phyloP scores from a whole-genome alignment of 2,113 vertebrate genomes.

The Acanthochromis polyacanthus region DNA sequence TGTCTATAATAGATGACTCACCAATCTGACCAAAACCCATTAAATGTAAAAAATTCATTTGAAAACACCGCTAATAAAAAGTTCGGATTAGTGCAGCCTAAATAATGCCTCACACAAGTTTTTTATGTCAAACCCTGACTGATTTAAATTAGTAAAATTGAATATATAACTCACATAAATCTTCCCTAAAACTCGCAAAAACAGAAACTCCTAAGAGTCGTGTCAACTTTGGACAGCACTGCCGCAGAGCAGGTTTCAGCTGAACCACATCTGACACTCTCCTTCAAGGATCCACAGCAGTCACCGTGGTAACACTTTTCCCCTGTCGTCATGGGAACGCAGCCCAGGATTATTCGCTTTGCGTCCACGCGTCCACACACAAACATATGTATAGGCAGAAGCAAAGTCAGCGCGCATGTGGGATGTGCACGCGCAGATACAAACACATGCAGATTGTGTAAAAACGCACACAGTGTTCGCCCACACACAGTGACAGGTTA shows the following conservation, averaged over 20 bases:
- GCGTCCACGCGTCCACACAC: conserved; percentile 33
- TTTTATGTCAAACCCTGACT: neutral
- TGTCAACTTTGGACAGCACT: conserved; percentile 28
- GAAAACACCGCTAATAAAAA: no score
- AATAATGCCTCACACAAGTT: conserved; percentile 1
- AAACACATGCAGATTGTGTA: conserved; percentile 24
- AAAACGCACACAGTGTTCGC: neutral
- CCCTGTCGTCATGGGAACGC: conserved; percentile 82
- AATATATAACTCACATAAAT: neutral
- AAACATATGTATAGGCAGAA: conserved; percentile 1
- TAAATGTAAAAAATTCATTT: no score
- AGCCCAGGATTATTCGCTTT: conserved; percentile 58
- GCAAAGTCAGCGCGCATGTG: conserved; percentile 13
- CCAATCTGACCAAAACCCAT: no score
- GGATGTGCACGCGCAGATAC: neutral
- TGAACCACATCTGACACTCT: conserved; percentile 57
- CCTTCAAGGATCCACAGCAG: conserved; percentile 60
- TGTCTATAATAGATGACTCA: no score
- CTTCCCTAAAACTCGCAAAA: neutral
- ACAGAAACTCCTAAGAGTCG: conserved; percentile 15
- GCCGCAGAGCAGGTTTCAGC: conserved; percentile 29
- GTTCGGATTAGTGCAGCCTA: neutral
- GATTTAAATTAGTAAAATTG: neutral
- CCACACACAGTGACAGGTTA: conserved; percentile 24
- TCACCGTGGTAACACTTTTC: conserved; percentile 76